A percentile compares a stretch with the other conserved stretches of the same genome.
Conservation (phyloP, 2,113 vertebrate genomes). For the Eptesicus fuscus region DNA sequence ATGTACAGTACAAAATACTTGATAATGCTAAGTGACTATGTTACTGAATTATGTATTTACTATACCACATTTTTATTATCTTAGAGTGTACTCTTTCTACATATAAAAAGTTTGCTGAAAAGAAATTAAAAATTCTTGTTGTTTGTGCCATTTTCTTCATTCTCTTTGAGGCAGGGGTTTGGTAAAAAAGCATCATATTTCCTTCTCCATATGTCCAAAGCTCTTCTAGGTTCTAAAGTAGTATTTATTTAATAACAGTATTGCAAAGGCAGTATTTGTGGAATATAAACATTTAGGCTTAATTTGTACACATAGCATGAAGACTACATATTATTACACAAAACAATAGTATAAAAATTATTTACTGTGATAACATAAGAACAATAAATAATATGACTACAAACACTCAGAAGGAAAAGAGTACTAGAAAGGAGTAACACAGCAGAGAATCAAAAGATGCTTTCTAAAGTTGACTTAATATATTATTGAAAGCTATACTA, state of each 20-base stretch:
- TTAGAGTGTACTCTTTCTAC: neutral
- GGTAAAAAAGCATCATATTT: neutral
- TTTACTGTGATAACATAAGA: neutral
- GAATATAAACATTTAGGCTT: neutral
- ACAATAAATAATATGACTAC: neutral
- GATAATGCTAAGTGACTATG: neutral
- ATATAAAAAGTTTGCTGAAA: neutral
- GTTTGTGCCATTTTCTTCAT: neutral
- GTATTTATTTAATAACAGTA: neutral
- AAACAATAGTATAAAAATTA: constrained; percentile 3
- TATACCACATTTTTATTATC: neutral
- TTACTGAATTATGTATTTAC: neutral
- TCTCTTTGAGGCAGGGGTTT: neutral
- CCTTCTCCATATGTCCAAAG: neutral
- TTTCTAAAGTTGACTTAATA: neutral
- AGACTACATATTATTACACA: neutral
- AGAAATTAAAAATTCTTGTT: neutral
- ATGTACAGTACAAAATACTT: neutral
- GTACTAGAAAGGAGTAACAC: neutral
- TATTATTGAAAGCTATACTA: neutral
- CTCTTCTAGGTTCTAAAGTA: neutral
- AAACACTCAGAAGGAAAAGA: neutral
- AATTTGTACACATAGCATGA: neutral
- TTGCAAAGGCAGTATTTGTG: neutral
- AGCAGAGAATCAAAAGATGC: neutral